Conservation (phyloP, 2,113 vertebrate genomes). For the Chloropsis hardwickii region DNA sequence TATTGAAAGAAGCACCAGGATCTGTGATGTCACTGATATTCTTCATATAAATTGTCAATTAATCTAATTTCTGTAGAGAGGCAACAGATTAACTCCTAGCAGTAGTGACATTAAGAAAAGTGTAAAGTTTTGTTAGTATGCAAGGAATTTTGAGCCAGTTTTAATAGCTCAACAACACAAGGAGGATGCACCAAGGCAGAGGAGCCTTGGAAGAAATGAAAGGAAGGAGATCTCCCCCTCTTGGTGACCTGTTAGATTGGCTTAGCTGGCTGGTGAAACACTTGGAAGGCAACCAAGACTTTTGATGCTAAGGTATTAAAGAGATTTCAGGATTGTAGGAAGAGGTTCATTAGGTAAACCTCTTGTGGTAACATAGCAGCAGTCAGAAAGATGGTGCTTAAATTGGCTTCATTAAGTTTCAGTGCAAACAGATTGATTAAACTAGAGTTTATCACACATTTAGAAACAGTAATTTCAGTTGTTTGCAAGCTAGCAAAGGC, state of each 20-base stretch:
- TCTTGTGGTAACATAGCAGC: not conserved
- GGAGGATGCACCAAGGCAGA: not conserved
- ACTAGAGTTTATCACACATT: not conserved
- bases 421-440: slow-evolving; percentile 4
- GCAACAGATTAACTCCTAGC: not conserved
- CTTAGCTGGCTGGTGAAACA: not conserved
- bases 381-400: not conserved
- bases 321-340: not conserved
- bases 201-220: not conserved
- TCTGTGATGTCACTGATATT: not conserved
- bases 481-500: not conserved
- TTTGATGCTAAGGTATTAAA: not conserved
- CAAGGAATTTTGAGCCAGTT: not conserved
- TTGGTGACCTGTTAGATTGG: not conserved
- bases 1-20: not conserved
- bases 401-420: slow-evolving; percentile 3
- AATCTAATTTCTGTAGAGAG: not conserved
- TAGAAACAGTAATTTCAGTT: not conserved
- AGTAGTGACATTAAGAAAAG: not conserved
- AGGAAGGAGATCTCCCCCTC: not conserved
- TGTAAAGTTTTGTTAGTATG: not conserved
- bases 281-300: not conserved
- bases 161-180: not conserved
- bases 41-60: not conserved
- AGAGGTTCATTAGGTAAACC: not conserved